Evolutionary conservation across 2,113 vertebrate genomes (phyloP).

Genomic region (Anser cygnoides): DNA sequence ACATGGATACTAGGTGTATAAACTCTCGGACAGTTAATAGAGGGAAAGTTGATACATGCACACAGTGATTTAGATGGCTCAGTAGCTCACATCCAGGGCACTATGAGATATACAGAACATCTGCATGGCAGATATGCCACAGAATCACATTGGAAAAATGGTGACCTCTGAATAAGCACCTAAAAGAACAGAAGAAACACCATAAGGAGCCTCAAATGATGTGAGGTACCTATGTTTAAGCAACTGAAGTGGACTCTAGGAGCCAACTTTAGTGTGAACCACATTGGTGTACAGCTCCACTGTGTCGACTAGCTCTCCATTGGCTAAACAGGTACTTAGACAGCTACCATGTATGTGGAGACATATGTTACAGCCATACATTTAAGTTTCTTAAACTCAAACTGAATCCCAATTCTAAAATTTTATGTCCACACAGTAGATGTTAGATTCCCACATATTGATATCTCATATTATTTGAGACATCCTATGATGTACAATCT

Average conservation of each 20-base stretch:
- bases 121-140: neutral
- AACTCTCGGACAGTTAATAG: neutral
- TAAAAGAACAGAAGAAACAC: neutral
- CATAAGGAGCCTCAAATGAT: neutral
- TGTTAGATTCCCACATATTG: neutral
- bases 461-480: neutral
- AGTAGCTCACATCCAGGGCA: neutral
- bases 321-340: neutral
- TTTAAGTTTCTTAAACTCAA: neutral
- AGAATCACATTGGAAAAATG: neutral
- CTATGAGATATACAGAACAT: neutral
- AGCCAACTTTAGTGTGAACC: neutral
- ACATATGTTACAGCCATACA: neutral
- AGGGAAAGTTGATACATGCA: neutral
- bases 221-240: neutral
- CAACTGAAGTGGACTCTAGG: neutral
- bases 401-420: neutral
- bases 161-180: neutral
- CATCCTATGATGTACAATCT: neutral
- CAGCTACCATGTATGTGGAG: neutral
- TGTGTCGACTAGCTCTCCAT: neutral
- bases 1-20: neutral
- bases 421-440: neutral
- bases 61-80: neutral
- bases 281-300: neutral